Evolutionary conservation across 2,888 invertebrate species (phyloP).

Genomic region (Cryptops parisi): DNA sequence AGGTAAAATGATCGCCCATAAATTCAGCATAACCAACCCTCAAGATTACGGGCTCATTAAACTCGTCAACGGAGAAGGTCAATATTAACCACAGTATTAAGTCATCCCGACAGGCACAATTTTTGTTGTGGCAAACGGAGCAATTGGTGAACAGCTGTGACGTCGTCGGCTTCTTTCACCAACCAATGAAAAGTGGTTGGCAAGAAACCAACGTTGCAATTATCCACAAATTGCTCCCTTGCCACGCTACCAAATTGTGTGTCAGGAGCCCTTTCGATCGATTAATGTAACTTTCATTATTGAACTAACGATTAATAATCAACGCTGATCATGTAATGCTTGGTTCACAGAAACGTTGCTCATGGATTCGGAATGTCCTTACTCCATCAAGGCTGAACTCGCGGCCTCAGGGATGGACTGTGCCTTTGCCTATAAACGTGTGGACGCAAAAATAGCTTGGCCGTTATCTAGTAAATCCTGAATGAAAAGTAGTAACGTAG

Average conservation of each 20-base stretch:
- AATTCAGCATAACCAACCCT: conserved; percentile 87
- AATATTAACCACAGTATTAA: conserved; percentile 1
- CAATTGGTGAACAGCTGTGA: no score
- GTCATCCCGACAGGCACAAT: no score
- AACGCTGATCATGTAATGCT: no score
- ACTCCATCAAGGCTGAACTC: conserved; percentile 56
- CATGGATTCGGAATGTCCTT: conserved; percentile 76
- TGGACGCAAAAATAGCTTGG: conserved; percentile 96
- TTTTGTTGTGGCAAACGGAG: no score
- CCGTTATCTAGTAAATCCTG: conserved; percentile 37
- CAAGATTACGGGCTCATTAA: conserved; percentile 90
- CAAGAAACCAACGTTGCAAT: no score
- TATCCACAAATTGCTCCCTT: no score
- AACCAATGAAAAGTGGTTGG: no score
- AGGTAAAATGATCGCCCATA: conserved; percentile 69
- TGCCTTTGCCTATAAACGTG: conserved; percentile 85
- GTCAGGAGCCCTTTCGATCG: no score
- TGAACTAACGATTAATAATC: no score
- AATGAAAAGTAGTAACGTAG: no score
- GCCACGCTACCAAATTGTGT: no score
- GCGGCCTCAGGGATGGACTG: conserved; percentile 53
- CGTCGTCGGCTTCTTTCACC: neutral
- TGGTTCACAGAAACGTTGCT: conserved; percentile 65
- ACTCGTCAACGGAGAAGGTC: conserved; percentile 78
- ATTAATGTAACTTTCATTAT: no score